phyloP scores from a whole-genome alignment of 2,888 invertebrate species.

The Mechanitis mazaeus region DNA sequence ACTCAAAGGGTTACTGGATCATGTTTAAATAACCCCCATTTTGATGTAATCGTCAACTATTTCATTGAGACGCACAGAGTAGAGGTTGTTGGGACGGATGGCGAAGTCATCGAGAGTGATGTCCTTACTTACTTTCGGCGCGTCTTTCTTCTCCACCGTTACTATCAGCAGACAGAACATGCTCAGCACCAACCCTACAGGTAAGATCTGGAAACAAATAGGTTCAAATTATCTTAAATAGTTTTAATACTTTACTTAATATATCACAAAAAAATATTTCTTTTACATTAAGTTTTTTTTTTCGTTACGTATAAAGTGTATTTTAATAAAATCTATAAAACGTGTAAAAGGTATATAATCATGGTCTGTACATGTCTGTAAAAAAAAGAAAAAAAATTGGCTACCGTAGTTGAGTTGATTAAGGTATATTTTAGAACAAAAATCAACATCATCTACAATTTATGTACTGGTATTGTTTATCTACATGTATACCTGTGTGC shows the following conservation, averaged over 20 bases:
- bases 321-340: too few relatives aligned
- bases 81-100: constrained; percentile 38
- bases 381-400: too few relatives aligned
- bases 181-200: constrained; percentile 27
- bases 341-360: too few relatives aligned
- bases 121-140: constrained; percentile 27
- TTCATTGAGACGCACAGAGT: constrained; percentile 43
- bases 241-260: background rate
- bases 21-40: constrained; percentile 22
- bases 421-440: too few relatives aligned
- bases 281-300: background rate
- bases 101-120: constrained; percentile 34
- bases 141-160: constrained; percentile 27
- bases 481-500: too few relatives aligned
- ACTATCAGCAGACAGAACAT: constrained; percentile 28
- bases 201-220: constrained; percentile 25
- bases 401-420: too few relatives aligned
- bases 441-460: too few relatives aligned
- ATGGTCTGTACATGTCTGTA: too few relatives aligned
- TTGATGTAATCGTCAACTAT: constrained; percentile 42
- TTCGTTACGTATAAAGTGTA: too few relatives aligned
- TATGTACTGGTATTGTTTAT: too few relatives aligned
- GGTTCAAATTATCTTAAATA: background rate
- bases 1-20: too few relatives aligned
- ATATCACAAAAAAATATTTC: background rate